These are phyloP conservation scores for Eupsilia transversa DNA, from an alignment of 2,888 invertebrate genomes.

Conservation along the genomic window DNA sequence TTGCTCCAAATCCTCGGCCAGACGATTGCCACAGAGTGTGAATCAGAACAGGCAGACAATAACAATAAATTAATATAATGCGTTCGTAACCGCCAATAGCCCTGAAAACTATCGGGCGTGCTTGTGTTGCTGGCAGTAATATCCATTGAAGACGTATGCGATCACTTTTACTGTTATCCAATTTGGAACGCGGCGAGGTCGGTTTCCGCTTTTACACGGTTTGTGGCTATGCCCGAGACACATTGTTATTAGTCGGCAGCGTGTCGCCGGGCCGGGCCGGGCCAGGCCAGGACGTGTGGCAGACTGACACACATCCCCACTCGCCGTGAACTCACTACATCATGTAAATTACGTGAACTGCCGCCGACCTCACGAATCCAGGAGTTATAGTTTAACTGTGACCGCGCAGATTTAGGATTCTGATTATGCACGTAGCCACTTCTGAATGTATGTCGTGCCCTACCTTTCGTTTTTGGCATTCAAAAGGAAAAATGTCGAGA, in stretches of 20 bases:
- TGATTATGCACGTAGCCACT: conserved; percentile 63
- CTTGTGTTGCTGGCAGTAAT: conserved; percentile 77
- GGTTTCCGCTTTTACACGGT: conserved; percentile 90
- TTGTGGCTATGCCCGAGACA: conserved; percentile 83
- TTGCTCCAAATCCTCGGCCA: conserved; percentile 55
- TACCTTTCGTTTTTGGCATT: conserved; percentile 40
- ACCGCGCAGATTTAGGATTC: conserved; percentile 58
- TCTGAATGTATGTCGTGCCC: conserved; percentile 43
- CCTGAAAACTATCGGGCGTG: conserved; percentile 78
- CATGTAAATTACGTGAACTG: conserved; percentile 61
- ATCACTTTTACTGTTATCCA: conserved; percentile 90
- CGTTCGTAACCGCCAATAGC: conserved; percentile 80
- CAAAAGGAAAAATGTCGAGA: conserved; percentile 27
- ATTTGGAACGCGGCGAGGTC: conserved; percentile 87
- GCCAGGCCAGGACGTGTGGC: conserved; percentile 81
- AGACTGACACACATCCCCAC: conserved; percentile 83
- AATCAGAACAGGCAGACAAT: conserved; percentile 68
- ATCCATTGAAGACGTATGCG: conserved; percentile 87
- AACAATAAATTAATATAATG: conserved; percentile 79
- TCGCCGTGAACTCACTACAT: conserved; percentile 42
- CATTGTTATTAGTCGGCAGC: conserved; percentile 85
- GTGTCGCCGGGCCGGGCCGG: conserved; percentile 82
- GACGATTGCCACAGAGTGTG: conserved; percentile 50
- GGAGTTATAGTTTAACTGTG: conserved; percentile 61
- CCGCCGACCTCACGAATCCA: conserved; percentile 57